Conservation (phyloP, 2,888 invertebrate species). For the Agrilus biguttatus region DNA sequence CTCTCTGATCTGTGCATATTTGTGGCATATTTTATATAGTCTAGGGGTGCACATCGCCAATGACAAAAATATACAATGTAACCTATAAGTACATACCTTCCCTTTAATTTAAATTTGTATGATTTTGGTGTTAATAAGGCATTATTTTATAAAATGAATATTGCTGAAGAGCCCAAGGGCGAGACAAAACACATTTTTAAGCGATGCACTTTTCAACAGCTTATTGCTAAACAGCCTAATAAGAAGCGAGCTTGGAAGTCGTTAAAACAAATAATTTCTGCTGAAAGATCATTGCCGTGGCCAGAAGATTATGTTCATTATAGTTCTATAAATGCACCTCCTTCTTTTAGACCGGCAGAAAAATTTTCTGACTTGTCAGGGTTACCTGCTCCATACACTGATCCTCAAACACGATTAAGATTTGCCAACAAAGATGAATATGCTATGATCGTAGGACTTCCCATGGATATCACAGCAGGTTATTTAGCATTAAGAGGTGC, state of each 20-base stretch:
- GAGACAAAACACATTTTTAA: slow-evolving; percentile 27
- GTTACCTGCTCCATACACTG: slow-evolving; percentile 71
- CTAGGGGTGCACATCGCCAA: too few species aligned
- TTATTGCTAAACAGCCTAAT: slow-evolving; percentile 36
- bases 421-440: slow-evolving; percentile 82
- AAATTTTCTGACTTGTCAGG: slow-evolving; percentile 92
- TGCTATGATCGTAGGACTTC: slow-evolving; percentile 67
- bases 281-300: slow-evolving; percentile 68
- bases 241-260: slow-evolving; percentile 82
- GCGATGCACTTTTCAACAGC: slow-evolving; percentile 31
- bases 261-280: slow-evolving; percentile 72
- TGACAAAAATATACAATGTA: too few species aligned
- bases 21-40: too few species aligned
- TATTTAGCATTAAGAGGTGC: slow-evolving; percentile 77
- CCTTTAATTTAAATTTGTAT: too few species aligned
- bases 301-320: slow-evolving; percentile 63
- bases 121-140: too few species aligned
- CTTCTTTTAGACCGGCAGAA: slow-evolving; percentile 79
- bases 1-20: too few species aligned
- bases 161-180: slow-evolving; percentile 15
- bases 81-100: too few species aligned
- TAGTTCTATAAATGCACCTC: slow-evolving; percentile 80
- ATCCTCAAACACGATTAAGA: slow-evolving; percentile 78
- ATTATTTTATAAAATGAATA: slow-evolving; percentile 9
- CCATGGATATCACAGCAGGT: slow-evolving; percentile 85